These are phyloP conservation scores for Aphaenogaster rudis DNA, from an alignment of 1,140 invertebrate species.

Conservation along the genomic window DNA sequence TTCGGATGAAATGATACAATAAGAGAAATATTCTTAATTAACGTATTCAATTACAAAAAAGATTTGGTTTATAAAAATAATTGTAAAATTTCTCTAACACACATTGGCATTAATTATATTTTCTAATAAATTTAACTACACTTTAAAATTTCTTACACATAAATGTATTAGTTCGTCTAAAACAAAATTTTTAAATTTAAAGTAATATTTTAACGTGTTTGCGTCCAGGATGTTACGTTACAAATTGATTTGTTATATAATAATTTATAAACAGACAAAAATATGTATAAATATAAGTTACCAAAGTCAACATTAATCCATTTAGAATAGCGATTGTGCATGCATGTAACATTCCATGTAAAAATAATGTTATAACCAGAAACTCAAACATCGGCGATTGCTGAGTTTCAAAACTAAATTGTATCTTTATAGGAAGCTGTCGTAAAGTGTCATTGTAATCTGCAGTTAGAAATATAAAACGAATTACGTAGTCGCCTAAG, in stretches of 20 bases:
- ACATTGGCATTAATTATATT: too few relatives aligned
- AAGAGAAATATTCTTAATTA: too few relatives aligned
- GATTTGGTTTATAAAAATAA: too few relatives aligned
- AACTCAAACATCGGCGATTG: conserved; percentile 37
- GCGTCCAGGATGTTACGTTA: not conserved
- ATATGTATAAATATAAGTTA: not conserved
- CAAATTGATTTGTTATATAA: not conserved
- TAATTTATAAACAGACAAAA: not conserved
- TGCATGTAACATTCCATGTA: not conserved
- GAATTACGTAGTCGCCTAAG: not conserved
- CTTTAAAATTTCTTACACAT: too few relatives aligned
- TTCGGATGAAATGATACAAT: too few relatives aligned
- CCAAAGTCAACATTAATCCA: conserved; percentile 18
- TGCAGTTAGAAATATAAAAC: not conserved
- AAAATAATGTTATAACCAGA: not conserved
- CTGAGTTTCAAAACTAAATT: conserved; percentile 2
- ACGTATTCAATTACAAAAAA: too few relatives aligned
- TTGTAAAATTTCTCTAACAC: too few relatives aligned
- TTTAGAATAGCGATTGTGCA: not conserved
- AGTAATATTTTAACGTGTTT: not conserved
- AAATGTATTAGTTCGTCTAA: too few relatives aligned
- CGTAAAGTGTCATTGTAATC: not conserved
- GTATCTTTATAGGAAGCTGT: conserved; percentile 23
- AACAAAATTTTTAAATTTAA: too few relatives aligned
- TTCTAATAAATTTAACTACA: too few relatives aligned